Evolutionary conservation across 2,113 vertebrate genomes (phyloP).

Genomic region (Grammomys surdaster): DNA sequence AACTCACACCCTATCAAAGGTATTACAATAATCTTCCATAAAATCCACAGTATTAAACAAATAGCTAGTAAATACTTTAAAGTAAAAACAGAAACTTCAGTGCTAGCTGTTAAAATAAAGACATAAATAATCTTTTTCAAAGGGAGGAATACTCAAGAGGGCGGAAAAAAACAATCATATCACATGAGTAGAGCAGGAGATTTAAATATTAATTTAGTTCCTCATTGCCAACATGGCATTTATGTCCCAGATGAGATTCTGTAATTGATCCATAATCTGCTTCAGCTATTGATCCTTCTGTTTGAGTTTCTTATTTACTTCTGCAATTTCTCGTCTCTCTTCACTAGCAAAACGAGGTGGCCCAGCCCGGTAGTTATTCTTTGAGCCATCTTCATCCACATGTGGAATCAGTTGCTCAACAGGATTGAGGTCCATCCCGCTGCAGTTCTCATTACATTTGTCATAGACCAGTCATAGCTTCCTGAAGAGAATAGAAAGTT

Average conservation of each 20-base stretch:
- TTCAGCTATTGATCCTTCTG: slow-evolving; percentile 99
- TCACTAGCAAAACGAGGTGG: slow-evolving; percentile 93
- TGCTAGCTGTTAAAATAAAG: slow-evolving; percentile 54
- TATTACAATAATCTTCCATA: slow-evolving; percentile 62
- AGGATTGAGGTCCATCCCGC: slow-evolving; percentile 94
- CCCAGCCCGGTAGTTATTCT: slow-evolving; percentile 92
- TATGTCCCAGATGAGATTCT: slow-evolving; percentile 99
- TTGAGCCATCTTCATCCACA: slow-evolving; percentile 97
- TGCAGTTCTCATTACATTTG: slow-evolving; percentile 98
- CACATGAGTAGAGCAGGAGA: slow-evolving; percentile 57
- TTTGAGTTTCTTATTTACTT: slow-evolving; percentile 99
- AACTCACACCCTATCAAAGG: slow-evolving; percentile 45
- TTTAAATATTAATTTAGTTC: slow-evolving; percentile 89
- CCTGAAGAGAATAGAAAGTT: slow-evolving; percentile 97
- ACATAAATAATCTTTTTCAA: slow-evolving; percentile 64
- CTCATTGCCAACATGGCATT: slow-evolving; percentile 99
- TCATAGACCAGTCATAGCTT: slow-evolving; percentile 97
- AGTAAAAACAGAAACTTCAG: slow-evolving; percentile 60
- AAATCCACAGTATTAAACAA: slow-evolving; percentile 36
- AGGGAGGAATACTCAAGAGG: slow-evolving; percentile 53
- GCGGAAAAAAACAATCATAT: neutral
- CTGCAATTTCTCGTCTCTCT: slow-evolving; percentile 96
- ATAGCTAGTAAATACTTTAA: slow-evolving; percentile 16
- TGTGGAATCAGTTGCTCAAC: slow-evolving; percentile 99
- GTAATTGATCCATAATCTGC: slow-evolving; percentile 99